A percentile compares a stretch with the other conserved stretches of the same genome.
Evolutionary conservation across 2,888 invertebrate species (phyloP).

Genomic region (Ornithoptera priamus): DNA sequence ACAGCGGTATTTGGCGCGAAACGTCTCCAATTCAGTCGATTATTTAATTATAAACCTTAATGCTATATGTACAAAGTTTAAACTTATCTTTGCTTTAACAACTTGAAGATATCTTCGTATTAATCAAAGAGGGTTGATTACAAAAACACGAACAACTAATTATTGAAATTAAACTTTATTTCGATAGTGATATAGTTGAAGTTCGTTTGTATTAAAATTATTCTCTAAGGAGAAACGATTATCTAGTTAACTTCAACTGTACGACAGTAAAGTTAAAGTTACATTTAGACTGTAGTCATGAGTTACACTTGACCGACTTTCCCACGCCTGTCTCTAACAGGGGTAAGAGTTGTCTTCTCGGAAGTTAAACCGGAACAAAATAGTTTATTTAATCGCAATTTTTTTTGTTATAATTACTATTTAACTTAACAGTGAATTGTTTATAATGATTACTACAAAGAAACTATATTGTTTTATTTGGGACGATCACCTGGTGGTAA

Average conservation of each 20-base stretch:
- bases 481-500: no score
- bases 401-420: no score
- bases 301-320: slow-evolving; percentile 20
- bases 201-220: neutral
- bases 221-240: neutral
- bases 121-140: neutral
- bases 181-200: neutral
- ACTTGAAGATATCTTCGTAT: neutral
- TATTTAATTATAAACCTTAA: slow-evolving; percentile 7
- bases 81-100: neutral
- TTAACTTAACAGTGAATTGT: no score
- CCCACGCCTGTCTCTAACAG: slow-evolving; percentile 23
- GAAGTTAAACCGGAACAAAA: slow-evolving; percentile 17
- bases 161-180: neutral
- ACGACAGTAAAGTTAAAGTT: neutral
- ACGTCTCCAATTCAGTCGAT: neutral
- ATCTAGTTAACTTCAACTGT: neutral
- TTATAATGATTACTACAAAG: no score
- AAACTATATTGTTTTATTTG: no score
- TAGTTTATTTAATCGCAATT: neutral
- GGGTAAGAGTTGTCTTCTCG: slow-evolving; percentile 5
- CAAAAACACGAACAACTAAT: neutral
- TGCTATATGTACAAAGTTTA: neutral
- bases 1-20: slow-evolving; percentile 21
- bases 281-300: neutral